Percentiles rank a stretch among this genome's conserved stretches.
These are phyloP conservation scores for Tamandua tetradactyla DNA, from an alignment of 2,797 vertebrate genomes.

Conservation along the genomic window DNA sequence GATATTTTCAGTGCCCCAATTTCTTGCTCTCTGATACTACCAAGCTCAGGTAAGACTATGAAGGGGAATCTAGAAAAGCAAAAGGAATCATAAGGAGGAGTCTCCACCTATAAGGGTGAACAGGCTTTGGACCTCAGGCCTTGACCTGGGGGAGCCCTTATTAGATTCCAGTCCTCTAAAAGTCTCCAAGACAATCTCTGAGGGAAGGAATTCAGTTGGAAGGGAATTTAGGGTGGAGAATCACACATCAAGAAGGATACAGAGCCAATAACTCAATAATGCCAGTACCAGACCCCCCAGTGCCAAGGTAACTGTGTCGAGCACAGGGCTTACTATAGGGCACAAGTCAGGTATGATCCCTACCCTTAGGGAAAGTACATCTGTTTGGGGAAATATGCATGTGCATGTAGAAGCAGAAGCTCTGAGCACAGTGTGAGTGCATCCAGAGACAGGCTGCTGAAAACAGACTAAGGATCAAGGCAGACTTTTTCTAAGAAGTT, in stretches of 20 bases:
- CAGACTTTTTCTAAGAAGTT: not conserved
- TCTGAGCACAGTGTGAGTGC: not conserved
- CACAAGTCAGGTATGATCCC: not conserved
- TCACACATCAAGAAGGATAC: not conserved
- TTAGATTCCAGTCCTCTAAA: not conserved
- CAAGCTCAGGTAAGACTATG: conserved; percentile 19
- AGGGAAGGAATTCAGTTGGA: not conserved
- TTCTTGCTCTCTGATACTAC: conserved; percentile 9
- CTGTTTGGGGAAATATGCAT: not conserved
- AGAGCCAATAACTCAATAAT: not conserved
- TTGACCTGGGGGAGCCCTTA: not conserved
- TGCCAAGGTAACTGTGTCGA: not conserved
- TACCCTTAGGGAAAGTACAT: not conserved
- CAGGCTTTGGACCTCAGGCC: not conserved
- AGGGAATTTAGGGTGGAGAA: not conserved
- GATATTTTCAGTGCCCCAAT: not conserved
- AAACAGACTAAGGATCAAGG: not conserved
- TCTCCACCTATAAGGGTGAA: not conserved
- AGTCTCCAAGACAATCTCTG: not conserved
- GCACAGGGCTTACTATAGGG: not conserved
- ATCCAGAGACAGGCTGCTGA: not conserved
- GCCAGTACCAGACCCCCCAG: not conserved
- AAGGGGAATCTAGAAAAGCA: not conserved
- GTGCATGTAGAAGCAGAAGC: not conserved
- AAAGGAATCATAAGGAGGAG: not conserved